phyloP scores from a whole-genome alignment of 2,888 invertebrate genomes.

The Tenthredo amoena region DNA sequence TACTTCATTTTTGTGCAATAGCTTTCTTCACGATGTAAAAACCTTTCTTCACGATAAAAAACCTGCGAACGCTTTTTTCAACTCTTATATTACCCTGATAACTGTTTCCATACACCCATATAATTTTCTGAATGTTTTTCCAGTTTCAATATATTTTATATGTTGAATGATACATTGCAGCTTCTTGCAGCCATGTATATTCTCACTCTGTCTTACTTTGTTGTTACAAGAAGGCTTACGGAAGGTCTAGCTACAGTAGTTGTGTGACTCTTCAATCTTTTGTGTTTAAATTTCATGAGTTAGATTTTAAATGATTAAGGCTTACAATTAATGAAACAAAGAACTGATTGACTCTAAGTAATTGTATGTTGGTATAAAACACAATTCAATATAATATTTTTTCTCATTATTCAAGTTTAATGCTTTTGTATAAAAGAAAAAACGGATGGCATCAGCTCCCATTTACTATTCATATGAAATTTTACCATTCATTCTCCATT shows the following conservation, averaged over 20 bases:
- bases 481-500: conserved; percentile 43
- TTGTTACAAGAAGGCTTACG: background rate
- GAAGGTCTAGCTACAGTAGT: background rate
- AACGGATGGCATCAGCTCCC: conserved; percentile 28
- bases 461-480: conserved; percentile 14
- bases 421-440: conserved; percentile 1
- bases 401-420: background rate
- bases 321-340: background rate
- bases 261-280: background rate
- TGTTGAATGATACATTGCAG: background rate
- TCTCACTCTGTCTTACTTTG: background rate
- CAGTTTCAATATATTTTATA: background rate
- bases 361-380: conserved; percentile 6
- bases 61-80: background rate
- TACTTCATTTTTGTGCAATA: background rate
- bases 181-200: background rate
- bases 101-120: background rate
- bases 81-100: background rate
- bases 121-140: background rate
- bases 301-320: background rate
- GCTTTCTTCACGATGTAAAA: background rate
- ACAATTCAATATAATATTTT: background rate
- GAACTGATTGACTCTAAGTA: background rate
- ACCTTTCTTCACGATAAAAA: background rate
- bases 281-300: background rate